Evolutionary conservation across 2,888 invertebrate genomes (phyloP), one percentile per base, ranked within the genome.

Genomic region (Drosophila maculinotata): DNA sequence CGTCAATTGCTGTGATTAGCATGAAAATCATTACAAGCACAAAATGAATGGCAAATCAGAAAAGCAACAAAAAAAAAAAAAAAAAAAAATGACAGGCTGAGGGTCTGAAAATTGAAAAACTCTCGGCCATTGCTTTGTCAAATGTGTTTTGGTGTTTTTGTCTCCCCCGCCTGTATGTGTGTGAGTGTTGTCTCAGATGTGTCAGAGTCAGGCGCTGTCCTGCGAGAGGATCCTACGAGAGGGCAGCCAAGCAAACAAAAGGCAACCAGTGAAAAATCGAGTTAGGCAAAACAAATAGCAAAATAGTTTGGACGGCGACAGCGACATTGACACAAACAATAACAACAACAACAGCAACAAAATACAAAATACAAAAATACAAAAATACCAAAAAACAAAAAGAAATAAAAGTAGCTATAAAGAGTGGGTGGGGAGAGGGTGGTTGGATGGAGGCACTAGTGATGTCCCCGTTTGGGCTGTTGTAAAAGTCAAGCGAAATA

Each of bases 401-500:
- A 41, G 53, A 76, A 70, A 77, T 67, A 69, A 76, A 70, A 80
- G 66, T 68, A 62, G 64, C 60, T 44, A 39, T 36, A 33, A 56
- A 28, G 10, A 47, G 39, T 3, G 42, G 10, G 3, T 0, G 5
- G 8, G 10, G 35, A 0, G 6, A 12, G 15, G 20, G 6, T 6
- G 25, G 15, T 1, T 28, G 41, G 44, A 9, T 12, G 12, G n/a
- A 38, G 66, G 42, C n/a, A n/a, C n/a, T 47, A 54, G 54, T 41
- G 63, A 47, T 49, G 58, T 31, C 39, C 49, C 57, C 58, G 12
- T 69, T 72, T 70, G 75, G 71, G 64, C 86, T 57, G 76, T 82
- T 87, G 87, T 84, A 86, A 84, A 84, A 87, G 88, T 88, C 84
- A 86, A 86, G 86, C 88, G 83, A 88, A 84, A 84, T 84, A 84